Conservation (phyloP, 2,888 invertebrate species). For the Xestobium rufovillosum region DNA sequence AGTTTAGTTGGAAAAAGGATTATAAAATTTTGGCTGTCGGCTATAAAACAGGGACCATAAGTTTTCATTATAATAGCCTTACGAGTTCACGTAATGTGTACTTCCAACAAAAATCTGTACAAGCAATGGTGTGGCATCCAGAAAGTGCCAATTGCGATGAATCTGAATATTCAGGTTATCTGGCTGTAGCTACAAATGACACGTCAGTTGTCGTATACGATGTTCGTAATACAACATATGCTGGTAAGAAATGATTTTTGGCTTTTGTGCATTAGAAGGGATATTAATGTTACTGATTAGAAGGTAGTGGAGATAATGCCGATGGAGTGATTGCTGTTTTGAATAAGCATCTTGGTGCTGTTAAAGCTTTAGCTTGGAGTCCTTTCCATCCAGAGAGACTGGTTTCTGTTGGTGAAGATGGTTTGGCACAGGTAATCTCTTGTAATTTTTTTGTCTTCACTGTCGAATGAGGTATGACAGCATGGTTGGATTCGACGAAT, state of each 20-base stretch:
- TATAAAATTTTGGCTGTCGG: constrained; percentile 54
- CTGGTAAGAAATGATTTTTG: constrained; percentile 11
- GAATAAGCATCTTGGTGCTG: constrained; percentile 47
- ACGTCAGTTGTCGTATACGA: constrained; percentile 48
- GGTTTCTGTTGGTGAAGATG: constrained; percentile 63
- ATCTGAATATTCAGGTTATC: constrained; percentile 53
- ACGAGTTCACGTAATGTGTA: constrained; percentile 38
- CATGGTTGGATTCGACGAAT: no score
- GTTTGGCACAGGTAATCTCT: constrained; percentile 57
- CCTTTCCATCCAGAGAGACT: constrained; percentile 40
- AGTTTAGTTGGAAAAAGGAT: constrained; percentile 56
- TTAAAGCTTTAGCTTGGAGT: constrained; percentile 43
- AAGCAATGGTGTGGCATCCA: constrained; percentile 67
- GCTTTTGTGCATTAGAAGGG: no score
- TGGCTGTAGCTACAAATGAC: constrained; percentile 55
- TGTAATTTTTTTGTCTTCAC: constrained; percentile 9
- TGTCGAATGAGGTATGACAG: no score
- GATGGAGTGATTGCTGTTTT: constrained; percentile 12
- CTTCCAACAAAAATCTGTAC: constrained; percentile 54
- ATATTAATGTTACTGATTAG: no score
- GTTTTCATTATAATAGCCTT: constrained; percentile 28
- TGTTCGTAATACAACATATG: constrained; percentile 15
- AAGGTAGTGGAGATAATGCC: constrained; percentile 23
- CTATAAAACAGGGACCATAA: constrained; percentile 51
- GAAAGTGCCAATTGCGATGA: constrained; percentile 47